These are phyloP conservation scores for Caenorhabditis sinica DNA, from an alignment of 2,888 invertebrate species.

Conservation along the genomic window DNA sequence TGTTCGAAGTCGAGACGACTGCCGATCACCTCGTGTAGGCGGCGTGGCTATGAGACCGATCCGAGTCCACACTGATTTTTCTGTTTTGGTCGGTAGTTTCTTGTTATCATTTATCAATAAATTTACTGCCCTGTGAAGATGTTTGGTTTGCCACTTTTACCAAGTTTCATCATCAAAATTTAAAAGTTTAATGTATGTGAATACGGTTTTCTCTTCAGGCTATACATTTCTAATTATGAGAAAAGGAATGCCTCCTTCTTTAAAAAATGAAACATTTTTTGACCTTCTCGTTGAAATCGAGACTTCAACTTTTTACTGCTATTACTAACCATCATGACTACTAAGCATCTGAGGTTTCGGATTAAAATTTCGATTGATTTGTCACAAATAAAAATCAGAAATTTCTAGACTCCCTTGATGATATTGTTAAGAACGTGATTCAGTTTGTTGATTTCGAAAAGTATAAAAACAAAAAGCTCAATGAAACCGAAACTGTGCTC, in stretches of 20 bases:
- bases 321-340: too few species aligned
- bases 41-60: slow-evolving; percentile 27
- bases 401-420: not conserved
- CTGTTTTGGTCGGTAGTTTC: slow-evolving; percentile 4
- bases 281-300: not conserved
- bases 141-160: not conserved
- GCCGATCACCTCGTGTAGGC: slow-evolving; percentile 31
- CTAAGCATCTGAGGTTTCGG: too few species aligned
- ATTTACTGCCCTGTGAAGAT: not conserved
- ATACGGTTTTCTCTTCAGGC: not conserved
- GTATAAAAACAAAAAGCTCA: not conserved
- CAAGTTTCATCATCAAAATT: not conserved
- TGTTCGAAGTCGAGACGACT: slow-evolving; percentile 41
- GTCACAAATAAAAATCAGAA: not conserved
- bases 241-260: not conserved
- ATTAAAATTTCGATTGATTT: too few species aligned
- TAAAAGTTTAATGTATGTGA: slow-evolving; percentile 9
- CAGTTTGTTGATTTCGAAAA: not conserved
- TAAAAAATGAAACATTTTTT: not conserved
- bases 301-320: too few species aligned
- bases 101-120: not conserved
- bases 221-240: slow-evolving; percentile 21
- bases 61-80: slow-evolving; percentile 30
- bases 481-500: not conserved
- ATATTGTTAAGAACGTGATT: not conserved